Evolutionary conservation across 2,888 invertebrate genomes (phyloP).

Genomic region (Nymphalis c-album): DNA sequence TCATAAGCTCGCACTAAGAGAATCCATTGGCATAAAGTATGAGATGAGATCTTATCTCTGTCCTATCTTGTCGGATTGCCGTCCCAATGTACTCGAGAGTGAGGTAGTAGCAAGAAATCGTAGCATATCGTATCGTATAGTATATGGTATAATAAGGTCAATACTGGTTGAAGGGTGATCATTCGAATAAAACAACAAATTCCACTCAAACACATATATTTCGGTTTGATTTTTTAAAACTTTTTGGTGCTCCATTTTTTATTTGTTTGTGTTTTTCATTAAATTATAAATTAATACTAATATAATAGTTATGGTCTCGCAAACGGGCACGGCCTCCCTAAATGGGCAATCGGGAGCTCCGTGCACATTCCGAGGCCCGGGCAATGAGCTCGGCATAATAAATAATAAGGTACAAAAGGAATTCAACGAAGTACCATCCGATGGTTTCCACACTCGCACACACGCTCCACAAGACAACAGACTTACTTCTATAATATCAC

Average conservation of each 20-base stretch:
- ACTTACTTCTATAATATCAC: slow-evolving; percentile 79
- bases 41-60: too few species aligned
- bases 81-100: too few species aligned
- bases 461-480: slow-evolving; percentile 72
- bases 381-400: slow-evolving; percentile 80
- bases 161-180: background rate
- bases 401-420: slow-evolving; percentile 79
- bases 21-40: too few species aligned
- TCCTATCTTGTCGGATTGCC: too few species aligned
- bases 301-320: slow-evolving; percentile 68
- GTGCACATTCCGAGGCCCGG: slow-evolving; percentile 67
- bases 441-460: slow-evolving; percentile 72
- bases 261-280: slow-evolving; percentile 69
- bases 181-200: slow-evolving; percentile 58
- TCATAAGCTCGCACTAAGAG: too few species aligned
- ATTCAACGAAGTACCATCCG: slow-evolving; percentile 74
- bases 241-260: slow-evolving; percentile 81
- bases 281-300: slow-evolving; percentile 79
- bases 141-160: too few species aligned
- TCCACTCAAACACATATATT: slow-evolving; percentile 78
- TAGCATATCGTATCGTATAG: too few species aligned
- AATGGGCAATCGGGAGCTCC: slow-evolving; percentile 76
- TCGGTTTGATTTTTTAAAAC: slow-evolving; percentile 70
- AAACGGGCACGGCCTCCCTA: slow-evolving; percentile 66
- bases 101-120: too few species aligned